Base-by-base conservation (phyloP, 2,797 vertebrate genomes). In the Heteromormyrus szaboi region DNA sequence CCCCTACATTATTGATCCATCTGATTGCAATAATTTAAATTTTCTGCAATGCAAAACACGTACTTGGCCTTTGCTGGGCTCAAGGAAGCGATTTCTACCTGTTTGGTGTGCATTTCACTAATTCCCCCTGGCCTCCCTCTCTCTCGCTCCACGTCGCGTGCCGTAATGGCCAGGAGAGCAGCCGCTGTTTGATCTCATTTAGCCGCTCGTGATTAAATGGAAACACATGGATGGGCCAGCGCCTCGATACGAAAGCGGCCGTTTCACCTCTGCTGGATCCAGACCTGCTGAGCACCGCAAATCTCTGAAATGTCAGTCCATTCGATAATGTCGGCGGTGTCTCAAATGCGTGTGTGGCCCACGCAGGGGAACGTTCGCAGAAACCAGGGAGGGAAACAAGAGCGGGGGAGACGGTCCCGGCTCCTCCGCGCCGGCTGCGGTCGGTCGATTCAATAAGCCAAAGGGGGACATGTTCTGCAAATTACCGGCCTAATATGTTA, bases 251-350 rank as follows among this genome's bases (percentile, higher is more conserved):
- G 84, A 86, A 93, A 92, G 92, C 93, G 91, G 92, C 88, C 85
- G 92, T 92, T 96, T 97, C 96, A 96, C 95, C 96, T 96, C 95
- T 92, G 91, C 92, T 94, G 96, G 95, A 96, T 97, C 96, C 95
- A 94, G 94, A 95, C 93, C 95, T 90, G 95, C 96, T 96, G 97
- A 97, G 96, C 94, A 95, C 95, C 92, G 94, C 96, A 97, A 96
- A 97, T 96, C 97, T 97, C 97, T 97, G 96, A 97, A 98, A 98
- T 97, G 97, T 97, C 97, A 98, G 94, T 97, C 95, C 92, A 94
- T 96, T 97, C 97, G 95, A 97, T 97, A 97, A 97, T 97, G 97
- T 97, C 97, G 97, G 91, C 95, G 92, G 94, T 4, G 92, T 93
- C 94, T 93, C 94, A 93, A 95, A 92, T 96, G 94, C 93, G 2